Conservation (phyloP, 1,140 invertebrate species). For the Cepaea nemoralis region DNA sequence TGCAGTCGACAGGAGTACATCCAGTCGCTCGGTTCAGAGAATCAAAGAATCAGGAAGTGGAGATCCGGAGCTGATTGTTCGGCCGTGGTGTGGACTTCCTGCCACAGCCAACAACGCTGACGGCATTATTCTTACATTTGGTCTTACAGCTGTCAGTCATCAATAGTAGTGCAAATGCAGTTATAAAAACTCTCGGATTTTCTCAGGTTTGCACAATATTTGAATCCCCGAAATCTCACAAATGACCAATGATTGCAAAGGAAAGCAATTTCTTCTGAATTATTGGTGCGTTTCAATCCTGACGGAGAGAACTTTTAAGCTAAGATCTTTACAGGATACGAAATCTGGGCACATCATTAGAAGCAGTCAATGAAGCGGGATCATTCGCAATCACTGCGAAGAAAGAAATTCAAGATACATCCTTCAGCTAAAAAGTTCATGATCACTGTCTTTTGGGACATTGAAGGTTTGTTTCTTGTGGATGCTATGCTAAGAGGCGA, state of each 20-base stretch:
- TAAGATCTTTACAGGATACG: background rate
- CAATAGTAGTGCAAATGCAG: background rate
- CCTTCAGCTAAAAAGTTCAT: background rate
- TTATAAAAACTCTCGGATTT: background rate
- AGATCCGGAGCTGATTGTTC: too few relatives aligned
- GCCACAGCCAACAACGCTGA: background rate
- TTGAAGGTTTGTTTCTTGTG: background rate
- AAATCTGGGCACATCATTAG: conserved; percentile 15
- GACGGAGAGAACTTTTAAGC: background rate
- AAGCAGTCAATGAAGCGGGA: background rate
- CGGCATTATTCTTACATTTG: conserved; percentile 6
- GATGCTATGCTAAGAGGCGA: background rate
- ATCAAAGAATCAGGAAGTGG: conserved; percentile 9
- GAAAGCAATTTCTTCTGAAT: conserved; percentile 16
- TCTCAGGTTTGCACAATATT: background rate
- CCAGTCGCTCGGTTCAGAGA: background rate
- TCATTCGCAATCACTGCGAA: background rate
- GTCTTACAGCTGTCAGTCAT: background rate
- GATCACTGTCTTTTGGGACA: conserved; percentile 8
- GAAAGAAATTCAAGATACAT: conserved; percentile 2
- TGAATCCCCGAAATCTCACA: background rate
- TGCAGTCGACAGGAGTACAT: conserved; percentile 5
- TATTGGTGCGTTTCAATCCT: background rate
- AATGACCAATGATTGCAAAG: conserved; percentile 3
- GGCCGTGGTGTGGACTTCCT: too few relatives aligned